A percentile compares a stretch with the other conserved stretches of the same genome.
Evolutionary conservation across 2,888 invertebrate genomes (phyloP).

Genomic region (Eremobia ochroleuca): DNA sequence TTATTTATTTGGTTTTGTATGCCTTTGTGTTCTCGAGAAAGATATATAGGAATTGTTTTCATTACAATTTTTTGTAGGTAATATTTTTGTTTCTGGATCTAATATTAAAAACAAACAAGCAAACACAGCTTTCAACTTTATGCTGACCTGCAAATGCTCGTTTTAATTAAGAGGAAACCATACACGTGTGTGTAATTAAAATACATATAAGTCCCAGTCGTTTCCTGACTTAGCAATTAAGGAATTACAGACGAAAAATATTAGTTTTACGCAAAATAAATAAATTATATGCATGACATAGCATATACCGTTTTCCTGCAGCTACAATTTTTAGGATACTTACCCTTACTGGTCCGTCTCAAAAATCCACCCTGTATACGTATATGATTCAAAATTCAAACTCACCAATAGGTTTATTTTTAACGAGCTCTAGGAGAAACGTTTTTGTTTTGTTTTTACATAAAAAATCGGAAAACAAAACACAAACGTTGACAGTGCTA

Average conservation of each 20-base stretch:
- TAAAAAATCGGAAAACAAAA: neutral
- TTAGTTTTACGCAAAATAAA: neutral
- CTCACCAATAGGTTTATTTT: too few relatives aligned
- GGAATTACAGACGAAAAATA: neutral
- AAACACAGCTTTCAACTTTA: neutral
- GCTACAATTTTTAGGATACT: neutral
- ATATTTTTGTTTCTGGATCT: neutral
- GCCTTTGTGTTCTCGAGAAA: slow-evolving; percentile 49
- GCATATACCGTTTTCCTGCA: neutral
- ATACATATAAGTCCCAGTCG: neutral
- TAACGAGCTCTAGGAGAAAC: neutral
- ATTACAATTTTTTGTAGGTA: neutral
- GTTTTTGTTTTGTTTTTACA: neutral
- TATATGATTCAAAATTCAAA: neutral
- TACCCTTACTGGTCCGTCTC: neutral
- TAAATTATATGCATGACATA: neutral
- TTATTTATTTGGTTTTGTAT: slow-evolving; percentile 55
- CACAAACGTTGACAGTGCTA: neutral
- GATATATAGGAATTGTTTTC: slow-evolving; percentile 3
- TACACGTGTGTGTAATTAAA: neutral
- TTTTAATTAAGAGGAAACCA: neutral
- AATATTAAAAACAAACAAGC: slow-evolving; percentile 7
- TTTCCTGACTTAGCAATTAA: neutral
- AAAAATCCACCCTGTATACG: neutral
- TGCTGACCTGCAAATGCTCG: neutral